Conservation (phyloP, 2,113 vertebrate species). For the Spea multiplicata region DNA sequence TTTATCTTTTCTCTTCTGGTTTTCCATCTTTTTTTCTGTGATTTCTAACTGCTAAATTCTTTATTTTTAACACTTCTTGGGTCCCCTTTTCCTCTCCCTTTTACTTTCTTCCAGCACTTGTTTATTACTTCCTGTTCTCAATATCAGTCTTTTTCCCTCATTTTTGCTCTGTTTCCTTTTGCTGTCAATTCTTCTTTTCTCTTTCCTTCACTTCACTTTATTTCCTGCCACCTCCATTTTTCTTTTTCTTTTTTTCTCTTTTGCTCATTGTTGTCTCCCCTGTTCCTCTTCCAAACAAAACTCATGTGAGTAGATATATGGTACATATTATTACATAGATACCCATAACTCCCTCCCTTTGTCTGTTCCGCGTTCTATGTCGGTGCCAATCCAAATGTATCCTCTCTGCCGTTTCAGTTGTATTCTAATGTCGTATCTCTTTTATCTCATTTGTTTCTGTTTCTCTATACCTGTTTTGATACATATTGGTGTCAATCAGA, state of each 20-base stretch:
- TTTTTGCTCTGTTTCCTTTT: not conserved
- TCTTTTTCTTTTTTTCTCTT: not conserved
- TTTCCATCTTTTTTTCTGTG: not conserved
- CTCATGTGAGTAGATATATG: too few species aligned
- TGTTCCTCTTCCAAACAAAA: not conserved
- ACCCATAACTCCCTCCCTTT: too few species aligned
- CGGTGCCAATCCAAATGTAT: too few species aligned
- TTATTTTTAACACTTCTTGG: not conserved
- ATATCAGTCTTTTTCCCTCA: not conserved
- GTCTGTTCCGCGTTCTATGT: too few species aligned
- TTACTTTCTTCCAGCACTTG: not conserved
- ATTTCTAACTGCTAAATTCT: not conserved
- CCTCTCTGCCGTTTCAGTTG: too few species aligned
- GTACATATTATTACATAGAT: too few species aligned
- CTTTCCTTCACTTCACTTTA: not conserved
- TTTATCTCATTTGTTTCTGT: too few species aligned
- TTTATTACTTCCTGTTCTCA: not conserved
- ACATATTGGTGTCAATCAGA: not conserved
- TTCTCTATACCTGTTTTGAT: too few species aligned
- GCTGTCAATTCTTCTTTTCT: not conserved
- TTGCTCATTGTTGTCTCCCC: not conserved
- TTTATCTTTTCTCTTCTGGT: not conserved
- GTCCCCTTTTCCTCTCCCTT: conserved; percentile 1
- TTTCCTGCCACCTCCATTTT: not conserved
- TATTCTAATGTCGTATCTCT: too few species aligned